Percentiles rank a stretch among this genome's conserved stretches.
These are phyloP conservation scores for Lineus longissimus DNA, from an alignment of 1,140 invertebrate species.

Conservation along the genomic window DNA sequence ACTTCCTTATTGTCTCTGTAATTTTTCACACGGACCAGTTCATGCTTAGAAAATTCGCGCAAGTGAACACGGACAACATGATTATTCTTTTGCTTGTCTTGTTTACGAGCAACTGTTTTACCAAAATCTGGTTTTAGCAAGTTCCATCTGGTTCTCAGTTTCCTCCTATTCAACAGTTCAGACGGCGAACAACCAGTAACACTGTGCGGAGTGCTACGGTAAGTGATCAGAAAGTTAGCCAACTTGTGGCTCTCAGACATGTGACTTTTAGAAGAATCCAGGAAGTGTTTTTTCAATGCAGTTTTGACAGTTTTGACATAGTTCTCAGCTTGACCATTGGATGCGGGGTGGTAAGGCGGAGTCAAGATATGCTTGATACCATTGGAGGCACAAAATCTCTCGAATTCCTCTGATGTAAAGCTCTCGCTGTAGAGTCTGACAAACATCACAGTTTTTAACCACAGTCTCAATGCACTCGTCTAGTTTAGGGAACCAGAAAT, in stretches of 20 bases:
- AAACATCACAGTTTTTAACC: too few relatives aligned
- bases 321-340: conserved; percentile 24
- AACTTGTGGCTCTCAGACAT: neutral
- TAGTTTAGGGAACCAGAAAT: too few relatives aligned
- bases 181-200: neutral
- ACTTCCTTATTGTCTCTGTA: neutral
- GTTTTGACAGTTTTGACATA: conserved; percentile 21
- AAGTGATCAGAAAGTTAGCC: neutral
- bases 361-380: conserved; percentile 10
- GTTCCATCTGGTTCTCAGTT: neutral
- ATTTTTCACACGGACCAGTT: neutral
- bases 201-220: neutral
- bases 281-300: conserved; percentile 2
- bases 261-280: too few relatives aligned
- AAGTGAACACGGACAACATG: neutral
- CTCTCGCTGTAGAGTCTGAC: conserved; percentile 21
- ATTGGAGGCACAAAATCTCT: conserved; percentile 11
- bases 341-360: conserved; percentile 18
- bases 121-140: neutral
- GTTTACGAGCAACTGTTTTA: neutral
- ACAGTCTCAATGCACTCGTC: too few relatives aligned
- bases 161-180: neutral
- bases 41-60: neutral
- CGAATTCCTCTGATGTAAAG: conserved; percentile 16
- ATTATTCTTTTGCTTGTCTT: neutral